A percentile compares a stretch with the other conserved stretches of the same genome.
Evolutionary conservation across 1,140 invertebrate species (phyloP).

Genomic region (Belonocnema kinseyi): DNA sequence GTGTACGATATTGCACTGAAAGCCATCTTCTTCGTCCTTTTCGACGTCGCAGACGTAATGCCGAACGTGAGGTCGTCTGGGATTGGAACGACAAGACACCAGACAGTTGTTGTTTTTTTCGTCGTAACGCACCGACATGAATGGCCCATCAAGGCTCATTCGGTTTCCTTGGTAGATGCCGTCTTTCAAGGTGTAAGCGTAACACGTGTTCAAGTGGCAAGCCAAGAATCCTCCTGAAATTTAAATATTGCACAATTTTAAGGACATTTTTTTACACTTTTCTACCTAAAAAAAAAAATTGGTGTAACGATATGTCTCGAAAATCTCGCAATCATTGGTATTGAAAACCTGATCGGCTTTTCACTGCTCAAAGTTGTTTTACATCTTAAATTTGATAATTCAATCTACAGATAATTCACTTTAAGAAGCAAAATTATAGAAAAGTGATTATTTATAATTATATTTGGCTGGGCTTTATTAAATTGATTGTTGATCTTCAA

Average conservation of each 20-base stretch:
- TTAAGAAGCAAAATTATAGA: too few species aligned
- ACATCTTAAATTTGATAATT: too few species aligned
- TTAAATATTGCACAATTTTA: neutral
- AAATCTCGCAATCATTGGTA: too few species aligned
- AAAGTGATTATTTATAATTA: too few species aligned
- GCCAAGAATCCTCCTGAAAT: conserved; percentile 83
- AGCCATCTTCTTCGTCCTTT: conserved; percentile 71
- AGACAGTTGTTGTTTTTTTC: conserved; percentile 79
- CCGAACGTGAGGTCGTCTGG: conserved; percentile 76
- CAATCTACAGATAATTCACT: too few species aligned
- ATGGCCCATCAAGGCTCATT: conserved; percentile 84
- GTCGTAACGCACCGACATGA: conserved; percentile 84
- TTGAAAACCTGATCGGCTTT: too few species aligned
- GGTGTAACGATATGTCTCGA: too few species aligned
- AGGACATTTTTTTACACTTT: too few species aligned
- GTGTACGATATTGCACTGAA: conserved; percentile 78
- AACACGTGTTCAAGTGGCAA: conserved; percentile 85
- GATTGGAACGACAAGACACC: conserved; percentile 79
- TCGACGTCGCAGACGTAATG: conserved; percentile 79
- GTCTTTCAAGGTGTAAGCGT: conserved; percentile 79
- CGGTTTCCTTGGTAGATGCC: conserved; percentile 72
- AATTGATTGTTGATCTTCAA: too few species aligned
- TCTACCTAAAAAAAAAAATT: too few species aligned
- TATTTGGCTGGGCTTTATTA: too few species aligned
- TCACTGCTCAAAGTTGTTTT: too few species aligned